These are phyloP conservation scores for Ellobium chinense DNA, from an alignment of 2,888 invertebrate species.

Conservation along the genomic window DNA sequence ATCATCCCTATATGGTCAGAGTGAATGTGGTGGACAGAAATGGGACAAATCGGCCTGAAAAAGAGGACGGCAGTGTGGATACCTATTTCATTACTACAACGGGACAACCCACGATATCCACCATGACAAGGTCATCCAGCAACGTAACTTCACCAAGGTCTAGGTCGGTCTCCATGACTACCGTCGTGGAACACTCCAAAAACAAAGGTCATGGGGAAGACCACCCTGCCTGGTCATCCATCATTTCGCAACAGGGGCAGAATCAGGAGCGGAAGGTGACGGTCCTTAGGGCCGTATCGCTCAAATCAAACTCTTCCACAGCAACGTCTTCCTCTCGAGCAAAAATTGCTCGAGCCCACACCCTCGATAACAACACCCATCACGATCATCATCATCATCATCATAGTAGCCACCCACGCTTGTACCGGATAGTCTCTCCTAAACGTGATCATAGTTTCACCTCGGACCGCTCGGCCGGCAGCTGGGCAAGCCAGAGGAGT, in stretches of 20 bases:
- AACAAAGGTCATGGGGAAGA: neutral
- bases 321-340: slow-evolving; percentile 9
- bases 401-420: neutral
- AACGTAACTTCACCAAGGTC: neutral
- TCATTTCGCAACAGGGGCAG: neutral
- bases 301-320: slow-evolving; percentile 6
- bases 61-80: neutral
- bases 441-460: neutral
- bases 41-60: too few species aligned
- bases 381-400: neutral
- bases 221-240: neutral
- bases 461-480: neutral
- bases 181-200: slow-evolving; percentile 24
- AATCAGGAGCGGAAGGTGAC: neutral
- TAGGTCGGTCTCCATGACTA: slow-evolving; percentile 22
- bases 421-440: neutral
- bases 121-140: neutral
- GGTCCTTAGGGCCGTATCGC: neutral
- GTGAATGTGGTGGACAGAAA: neutral
- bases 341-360: slow-evolving; percentile 20
- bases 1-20: neutral
- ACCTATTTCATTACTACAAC: neutral
- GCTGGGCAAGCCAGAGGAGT: neutral
- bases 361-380: neutral
- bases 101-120: neutral